phyloP scores from a whole-genome alignment of 2,888 invertebrate species.

The Melipona beecheii region DNA sequence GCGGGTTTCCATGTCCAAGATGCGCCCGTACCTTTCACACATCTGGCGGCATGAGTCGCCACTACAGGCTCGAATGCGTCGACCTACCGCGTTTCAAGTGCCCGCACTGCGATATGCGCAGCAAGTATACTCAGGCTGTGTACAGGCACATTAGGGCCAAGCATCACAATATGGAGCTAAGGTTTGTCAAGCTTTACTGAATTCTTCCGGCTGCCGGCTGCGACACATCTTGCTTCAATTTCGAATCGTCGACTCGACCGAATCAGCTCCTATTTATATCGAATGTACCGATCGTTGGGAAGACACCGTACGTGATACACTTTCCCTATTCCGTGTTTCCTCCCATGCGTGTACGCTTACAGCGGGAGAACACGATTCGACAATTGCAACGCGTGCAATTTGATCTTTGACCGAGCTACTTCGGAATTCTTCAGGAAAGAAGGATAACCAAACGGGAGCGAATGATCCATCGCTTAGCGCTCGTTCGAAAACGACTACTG shows the following conservation, averaged over 20 bases:
- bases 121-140: constrained; percentile 76
- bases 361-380: not conserved
- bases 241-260: not conserved
- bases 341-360: not conserved
- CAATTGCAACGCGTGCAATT: not conserved
- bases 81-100: constrained; percentile 77
- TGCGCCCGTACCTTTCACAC: constrained; percentile 75
- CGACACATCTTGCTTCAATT: not conserved
- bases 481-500: not conserved
- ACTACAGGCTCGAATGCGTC: constrained; percentile 76
- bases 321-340: not conserved
- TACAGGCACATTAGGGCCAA: constrained; percentile 74
- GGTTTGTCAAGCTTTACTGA: constrained; percentile 75
- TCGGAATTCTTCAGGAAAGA: not conserved
- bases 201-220: not conserved
- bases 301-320: not conserved
- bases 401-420: not conserved
- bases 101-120: constrained; percentile 75
- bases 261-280: not conserved
- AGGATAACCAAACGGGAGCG: not conserved
- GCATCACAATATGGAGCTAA: constrained; percentile 72
- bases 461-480: no score
- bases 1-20: constrained; percentile 74
- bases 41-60: constrained; percentile 74
- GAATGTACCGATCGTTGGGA: not conserved